Conservation (phyloP, 2,113 vertebrate species). For the Probosciger aterrimus region DNA sequence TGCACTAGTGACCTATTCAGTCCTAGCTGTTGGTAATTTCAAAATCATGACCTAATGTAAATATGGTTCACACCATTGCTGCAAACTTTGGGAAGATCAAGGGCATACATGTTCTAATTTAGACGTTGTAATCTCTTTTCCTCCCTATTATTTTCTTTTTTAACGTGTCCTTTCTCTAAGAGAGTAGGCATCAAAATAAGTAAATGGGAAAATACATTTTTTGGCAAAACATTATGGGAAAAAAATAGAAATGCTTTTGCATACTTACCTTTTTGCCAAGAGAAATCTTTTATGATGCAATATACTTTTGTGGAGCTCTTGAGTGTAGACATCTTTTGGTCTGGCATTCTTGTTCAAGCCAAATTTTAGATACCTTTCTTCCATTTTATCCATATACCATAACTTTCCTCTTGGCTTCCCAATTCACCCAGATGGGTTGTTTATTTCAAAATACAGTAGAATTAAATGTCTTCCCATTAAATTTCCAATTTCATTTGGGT, state of each 20-base stretch:
- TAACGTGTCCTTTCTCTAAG: background rate
- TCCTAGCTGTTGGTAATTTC: background rate
- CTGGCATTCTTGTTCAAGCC: background rate
- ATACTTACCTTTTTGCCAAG: background rate
- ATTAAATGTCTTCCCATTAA: background rate
- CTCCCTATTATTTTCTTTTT: background rate
- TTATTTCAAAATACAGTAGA: constrained; percentile 14
- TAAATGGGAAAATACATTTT: background rate
- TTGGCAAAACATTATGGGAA: background rate
- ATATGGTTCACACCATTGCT: fast-evolving
- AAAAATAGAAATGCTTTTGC: background rate
- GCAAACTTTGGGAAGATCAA: background rate
- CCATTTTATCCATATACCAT: background rate
- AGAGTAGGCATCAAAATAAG: background rate
- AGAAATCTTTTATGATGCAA: background rate
- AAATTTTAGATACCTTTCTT: background rate
- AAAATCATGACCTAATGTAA: background rate
- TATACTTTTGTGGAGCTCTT: background rate
- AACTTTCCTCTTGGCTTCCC: background rate
- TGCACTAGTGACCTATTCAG: background rate
- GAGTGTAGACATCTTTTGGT: background rate
- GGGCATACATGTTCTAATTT: background rate
- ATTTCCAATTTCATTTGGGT: background rate
- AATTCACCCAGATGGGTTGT: background rate
- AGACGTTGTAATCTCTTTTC: background rate